Conservation (phyloP, 2,888 invertebrate species). For the Drosophila pegasa region DNA sequence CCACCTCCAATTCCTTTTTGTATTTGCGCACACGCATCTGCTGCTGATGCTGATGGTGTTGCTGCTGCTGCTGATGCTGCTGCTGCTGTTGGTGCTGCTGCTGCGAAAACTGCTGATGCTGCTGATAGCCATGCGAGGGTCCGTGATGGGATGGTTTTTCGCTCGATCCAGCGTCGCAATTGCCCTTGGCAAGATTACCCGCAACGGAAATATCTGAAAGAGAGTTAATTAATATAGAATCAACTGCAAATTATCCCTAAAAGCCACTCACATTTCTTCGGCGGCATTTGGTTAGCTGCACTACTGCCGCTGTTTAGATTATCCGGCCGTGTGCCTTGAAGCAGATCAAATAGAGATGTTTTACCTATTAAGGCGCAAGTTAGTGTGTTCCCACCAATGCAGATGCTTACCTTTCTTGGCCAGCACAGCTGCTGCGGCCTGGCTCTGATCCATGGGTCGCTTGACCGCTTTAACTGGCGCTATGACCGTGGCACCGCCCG, state of each 20-base stretch:
- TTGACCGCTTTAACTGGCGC: slow-evolving; percentile 30
- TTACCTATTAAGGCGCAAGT: slow-evolving; percentile 25
- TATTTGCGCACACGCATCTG: slow-evolving; percentile 70
- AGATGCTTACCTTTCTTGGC: slow-evolving; percentile 58
- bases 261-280: slow-evolving; percentile 47
- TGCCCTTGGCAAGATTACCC: slow-evolving; percentile 18
- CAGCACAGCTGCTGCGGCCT: neutral
- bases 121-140: slow-evolving; percentile 14
- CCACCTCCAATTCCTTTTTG: slow-evolving; percentile 77
- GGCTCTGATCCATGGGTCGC: slow-evolving; percentile 30
- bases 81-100: slow-evolving; percentile 26
- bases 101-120: slow-evolving; percentile 24
- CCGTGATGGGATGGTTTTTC: slow-evolving; percentile 40
- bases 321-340: slow-evolving; percentile 27
- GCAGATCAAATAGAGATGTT: slow-evolving; percentile 3
- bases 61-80: slow-evolving; percentile 16
- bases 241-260: neutral
- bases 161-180: slow-evolving; percentile 31
- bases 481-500: neutral
- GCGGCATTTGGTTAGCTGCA: slow-evolving; percentile 1
- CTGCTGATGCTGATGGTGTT: slow-evolving; percentile 13
- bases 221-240: neutral
- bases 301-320: slow-evolving; percentile 5
- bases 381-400: neutral
- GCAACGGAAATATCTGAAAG: slow-evolving; percentile 32